phyloP scores from a whole-genome alignment of 2,113 vertebrate species.

The Boleophthalmus pectinirostris region DNA sequence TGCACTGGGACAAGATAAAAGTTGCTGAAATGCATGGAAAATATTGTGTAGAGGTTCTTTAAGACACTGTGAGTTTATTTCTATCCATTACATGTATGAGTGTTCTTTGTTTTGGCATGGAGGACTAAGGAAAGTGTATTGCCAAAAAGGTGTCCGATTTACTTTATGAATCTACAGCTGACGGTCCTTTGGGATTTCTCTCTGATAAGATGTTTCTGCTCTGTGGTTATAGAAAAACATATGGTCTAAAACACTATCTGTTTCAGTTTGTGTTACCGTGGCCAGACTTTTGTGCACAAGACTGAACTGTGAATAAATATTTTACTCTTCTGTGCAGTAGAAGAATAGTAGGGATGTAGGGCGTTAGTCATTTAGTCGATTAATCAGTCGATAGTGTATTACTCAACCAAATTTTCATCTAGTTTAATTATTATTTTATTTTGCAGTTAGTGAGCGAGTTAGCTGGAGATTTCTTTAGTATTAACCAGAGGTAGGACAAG shows the following conservation, averaged over 20 bases:
- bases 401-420: too few species aligned
- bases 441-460: too few species aligned
- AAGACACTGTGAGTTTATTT: background rate
- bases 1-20: too few species aligned
- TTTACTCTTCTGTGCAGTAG: background rate
- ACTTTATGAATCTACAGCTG: slow-evolving; percentile 52
- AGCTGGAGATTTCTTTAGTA: too few species aligned
- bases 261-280: slow-evolving; percentile 23
- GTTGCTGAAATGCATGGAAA: too few species aligned
- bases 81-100: slow-evolving; percentile 6
- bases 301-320: slow-evolving; percentile 15
- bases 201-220: slow-evolving; percentile 46
- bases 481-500: too few species aligned
- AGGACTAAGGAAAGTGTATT: slow-evolving; percentile 11
- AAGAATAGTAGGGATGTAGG: background rate
- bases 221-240: slow-evolving; percentile 18
- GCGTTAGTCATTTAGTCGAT: too few species aligned
- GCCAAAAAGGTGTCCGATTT: slow-evolving; percentile 52
- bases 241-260: slow-evolving; percentile 29
- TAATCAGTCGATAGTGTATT: too few species aligned
- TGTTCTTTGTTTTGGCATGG: slow-evolving; percentile 23
- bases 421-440: too few species aligned
- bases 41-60: background rate
- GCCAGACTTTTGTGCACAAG: slow-evolving; percentile 12
- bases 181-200: slow-evolving; percentile 20